Conservation (phyloP, 2,113 vertebrate genomes). For the Chaetodon trifascialis region DNA sequence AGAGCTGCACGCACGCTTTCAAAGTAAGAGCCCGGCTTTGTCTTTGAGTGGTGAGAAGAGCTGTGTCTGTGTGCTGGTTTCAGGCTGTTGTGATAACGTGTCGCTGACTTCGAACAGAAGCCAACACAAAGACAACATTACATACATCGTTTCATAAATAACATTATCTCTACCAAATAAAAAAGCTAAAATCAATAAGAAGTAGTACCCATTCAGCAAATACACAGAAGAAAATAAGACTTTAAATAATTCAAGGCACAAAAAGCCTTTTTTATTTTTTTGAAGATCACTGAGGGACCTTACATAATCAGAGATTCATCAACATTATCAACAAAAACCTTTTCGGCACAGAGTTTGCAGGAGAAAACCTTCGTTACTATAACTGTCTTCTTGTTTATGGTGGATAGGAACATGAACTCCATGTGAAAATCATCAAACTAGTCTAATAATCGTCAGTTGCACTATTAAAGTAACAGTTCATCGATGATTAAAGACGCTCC, state of each 20-base stretch:
- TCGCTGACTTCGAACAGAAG: background rate
- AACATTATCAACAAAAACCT: background rate
- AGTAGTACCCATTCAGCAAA: background rate
- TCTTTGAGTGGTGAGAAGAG: background rate
- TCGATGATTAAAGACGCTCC: background rate
- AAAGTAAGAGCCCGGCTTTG: slow-evolving; percentile 38
- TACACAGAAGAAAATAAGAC: background rate
- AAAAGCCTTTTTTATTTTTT: background rate
- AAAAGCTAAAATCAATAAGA: background rate
- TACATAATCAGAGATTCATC: background rate
- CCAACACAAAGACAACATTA: background rate
- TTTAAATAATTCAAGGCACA: background rate
- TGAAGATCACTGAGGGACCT: background rate
- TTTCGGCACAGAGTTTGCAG: background rate
- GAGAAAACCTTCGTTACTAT: background rate
- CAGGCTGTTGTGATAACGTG: background rate
- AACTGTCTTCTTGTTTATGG: background rate
- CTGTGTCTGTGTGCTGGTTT: background rate
- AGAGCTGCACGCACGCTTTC: slow-evolving; percentile 13
- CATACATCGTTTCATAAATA: background rate
- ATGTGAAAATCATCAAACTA: background rate
- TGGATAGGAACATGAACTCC: background rate
- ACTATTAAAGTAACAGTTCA: background rate
- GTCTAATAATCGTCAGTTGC: background rate
- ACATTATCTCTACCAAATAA: background rate